Percentiles rank a stretch among this genome's conserved stretches.
These are phyloP conservation scores for Hippotragus niger DNA, from an alignment of 2,113 vertebrate genomes.

Conservation along the genomic window DNA sequence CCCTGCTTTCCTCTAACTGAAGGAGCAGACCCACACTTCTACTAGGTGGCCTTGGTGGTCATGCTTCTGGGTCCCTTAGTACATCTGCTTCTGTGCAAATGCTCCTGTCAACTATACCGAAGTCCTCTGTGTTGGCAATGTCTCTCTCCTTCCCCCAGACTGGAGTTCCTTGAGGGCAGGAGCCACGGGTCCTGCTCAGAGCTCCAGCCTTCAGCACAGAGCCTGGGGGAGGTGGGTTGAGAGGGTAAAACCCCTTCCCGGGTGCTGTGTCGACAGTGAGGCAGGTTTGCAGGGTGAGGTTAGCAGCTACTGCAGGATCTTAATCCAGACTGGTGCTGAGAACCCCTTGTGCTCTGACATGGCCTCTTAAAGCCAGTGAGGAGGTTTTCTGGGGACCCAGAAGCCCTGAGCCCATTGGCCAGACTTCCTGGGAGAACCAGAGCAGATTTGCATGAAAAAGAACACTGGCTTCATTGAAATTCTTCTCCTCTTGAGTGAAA, in stretches of 20 bases:
- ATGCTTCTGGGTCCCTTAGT: fast-evolving
- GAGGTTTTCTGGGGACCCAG: background rate
- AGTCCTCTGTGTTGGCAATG: background rate
- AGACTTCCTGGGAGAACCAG: conserved; percentile 42
- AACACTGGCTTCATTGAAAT: conserved; percentile 81
- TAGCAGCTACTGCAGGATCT: background rate
- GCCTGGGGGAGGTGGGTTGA: background rate
- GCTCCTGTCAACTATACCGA: background rate
- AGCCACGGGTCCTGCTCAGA: background rate
- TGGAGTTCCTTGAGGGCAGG: background rate
- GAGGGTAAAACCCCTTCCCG: fast-evolving
- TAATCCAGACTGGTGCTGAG: background rate
- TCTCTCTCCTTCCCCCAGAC: background rate
- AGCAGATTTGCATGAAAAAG: conserved; percentile 83
- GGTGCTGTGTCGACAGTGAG: fast-evolving
- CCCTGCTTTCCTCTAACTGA: background rate
- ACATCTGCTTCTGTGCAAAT: background rate
- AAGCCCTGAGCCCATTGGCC: background rate
- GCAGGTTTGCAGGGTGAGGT: background rate
- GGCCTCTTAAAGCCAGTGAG: conserved; percentile 31
- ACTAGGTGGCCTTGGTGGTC: background rate
- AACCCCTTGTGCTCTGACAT: background rate
- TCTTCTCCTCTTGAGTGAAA: conserved; percentile 75
- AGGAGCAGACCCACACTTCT: background rate
- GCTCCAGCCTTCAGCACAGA: background rate